A percentile compares a stretch with the other conserved stretches of the same genome.
Conservation (phyloP, 1,140 invertebrate genomes). For the Caenorhabditis briggsae region DNA sequence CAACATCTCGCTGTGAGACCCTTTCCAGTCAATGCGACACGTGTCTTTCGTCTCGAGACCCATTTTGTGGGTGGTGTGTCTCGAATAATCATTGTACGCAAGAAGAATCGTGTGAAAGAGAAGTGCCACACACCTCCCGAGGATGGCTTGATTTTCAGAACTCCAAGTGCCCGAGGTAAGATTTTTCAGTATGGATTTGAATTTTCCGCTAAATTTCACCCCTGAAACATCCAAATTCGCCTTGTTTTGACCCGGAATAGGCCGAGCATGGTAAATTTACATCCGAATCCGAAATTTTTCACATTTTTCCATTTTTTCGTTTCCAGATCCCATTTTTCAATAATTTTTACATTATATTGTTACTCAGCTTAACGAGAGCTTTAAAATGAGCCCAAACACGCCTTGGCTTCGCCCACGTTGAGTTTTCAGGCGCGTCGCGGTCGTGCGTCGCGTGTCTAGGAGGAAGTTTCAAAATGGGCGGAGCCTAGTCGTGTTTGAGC, state of each 20-base stretch:
- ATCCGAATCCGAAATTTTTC: too few relatives aligned
- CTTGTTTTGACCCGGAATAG: too few relatives aligned
- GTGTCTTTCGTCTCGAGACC: slow-evolving; percentile 73
- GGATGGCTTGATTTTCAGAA: slow-evolving; percentile 77
- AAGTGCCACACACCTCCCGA: slow-evolving; percentile 57
- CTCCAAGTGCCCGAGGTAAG: slow-evolving; percentile 72
- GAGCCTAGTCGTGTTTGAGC: too few relatives aligned
- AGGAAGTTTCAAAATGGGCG: neutral
- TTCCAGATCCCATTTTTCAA: too few relatives aligned
- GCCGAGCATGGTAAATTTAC: too few relatives aligned
- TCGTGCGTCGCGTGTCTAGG: neutral
- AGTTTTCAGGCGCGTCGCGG: neutral
- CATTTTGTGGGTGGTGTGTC: slow-evolving; percentile 77
- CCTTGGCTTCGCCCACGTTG: neutral
- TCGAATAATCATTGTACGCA: slow-evolving; percentile 58
- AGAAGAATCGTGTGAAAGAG: slow-evolving; percentile 65
- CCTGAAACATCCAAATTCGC: too few relatives aligned
- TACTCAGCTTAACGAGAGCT: neutral
- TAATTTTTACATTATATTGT: neutral
- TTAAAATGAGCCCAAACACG: neutral
- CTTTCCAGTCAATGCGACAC: slow-evolving; percentile 69
- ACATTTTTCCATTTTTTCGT: too few relatives aligned
- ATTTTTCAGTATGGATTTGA: slow-evolving; percentile 11
- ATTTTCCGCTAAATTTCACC: too few relatives aligned
- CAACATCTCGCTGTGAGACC: slow-evolving; percentile 63